Base-by-base conservation (phyloP, 2,888 invertebrate genomes). In the Pemphredon lugubris region DNA sequence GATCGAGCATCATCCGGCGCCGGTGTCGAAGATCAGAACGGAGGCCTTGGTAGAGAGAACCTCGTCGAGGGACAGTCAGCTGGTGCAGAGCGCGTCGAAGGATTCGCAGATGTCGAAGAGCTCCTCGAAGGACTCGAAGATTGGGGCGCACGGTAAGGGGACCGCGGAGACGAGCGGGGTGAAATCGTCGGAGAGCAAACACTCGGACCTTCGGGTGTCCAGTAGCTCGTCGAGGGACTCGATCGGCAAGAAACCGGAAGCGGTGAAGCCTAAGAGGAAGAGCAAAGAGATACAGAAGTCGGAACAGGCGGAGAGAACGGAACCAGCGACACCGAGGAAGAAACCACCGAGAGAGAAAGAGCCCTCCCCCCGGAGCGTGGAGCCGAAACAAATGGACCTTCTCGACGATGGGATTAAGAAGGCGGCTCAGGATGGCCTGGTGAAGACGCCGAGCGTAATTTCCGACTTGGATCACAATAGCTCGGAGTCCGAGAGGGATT, bases 401-500 rank as follows among this genome's bases (percentile, higher is more conserved):
- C 81, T 67, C 1, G 77, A 75, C 40, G 71, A 69, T 3, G 50
- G 68, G 1, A 13, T 64, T 1, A 45, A 50, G 32, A 55, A 48
- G 55, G 34, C 45, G 47, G 55, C 73, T 0, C 63, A 48, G 9
- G 81, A 76, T 0, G 66, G 68, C 6, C 65, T 87, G 3, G 73
- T 77, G 1, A 88, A 87, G 40, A 78, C 87, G 1, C 73, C 88
- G 2, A 88, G 86, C 58, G 72, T 87, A 3, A 72, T 84, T 18
- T 88, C 87, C 0, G 88, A 88, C 37, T 66, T 87, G 11, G 90
- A 90, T 53, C 90, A 86, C 66, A 89, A 90, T 34, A 90, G 90
- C 55, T 95, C 95, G 0, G 95, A 94, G 84, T 95, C 95, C 11
- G 95, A 95, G 85, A 90, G 92, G n/a, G 94, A 94, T 83, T 92